phyloP scores from a whole-genome alignment of 2,888 invertebrate species.

The Drosophila atripex region DNA sequence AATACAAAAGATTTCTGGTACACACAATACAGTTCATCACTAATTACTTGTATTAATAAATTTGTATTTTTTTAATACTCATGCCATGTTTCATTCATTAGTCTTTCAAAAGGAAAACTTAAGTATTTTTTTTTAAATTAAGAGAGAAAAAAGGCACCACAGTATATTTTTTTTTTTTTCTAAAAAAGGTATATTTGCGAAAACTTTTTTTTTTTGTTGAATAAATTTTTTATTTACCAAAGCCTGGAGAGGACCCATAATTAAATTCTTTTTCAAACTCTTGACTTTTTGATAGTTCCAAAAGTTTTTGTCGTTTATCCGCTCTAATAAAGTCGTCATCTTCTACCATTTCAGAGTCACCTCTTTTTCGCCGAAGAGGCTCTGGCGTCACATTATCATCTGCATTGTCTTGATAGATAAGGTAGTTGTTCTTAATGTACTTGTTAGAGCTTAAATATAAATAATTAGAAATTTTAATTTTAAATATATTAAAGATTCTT shows the following conservation, averaged over 20 bases:
- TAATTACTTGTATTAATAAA: too few species aligned
- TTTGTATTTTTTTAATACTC: too few species aligned
- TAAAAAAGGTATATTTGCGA: too few species aligned
- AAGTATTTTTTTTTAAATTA: too few species aligned
- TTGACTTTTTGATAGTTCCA: slow-evolving; percentile 73
- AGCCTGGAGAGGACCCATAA: slow-evolving; percentile 82
- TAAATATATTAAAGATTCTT: slow-evolving; percentile 4
- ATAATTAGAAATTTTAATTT: background rate
- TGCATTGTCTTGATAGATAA: slow-evolving; percentile 55
- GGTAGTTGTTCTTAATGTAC: slow-evolving; percentile 75
- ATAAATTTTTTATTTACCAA: slow-evolving; percentile 60
- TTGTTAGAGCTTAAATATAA: slow-evolving; percentile 76
- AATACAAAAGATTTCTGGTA: too few species aligned
- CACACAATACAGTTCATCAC: too few species aligned
- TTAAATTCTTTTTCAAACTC: slow-evolving; percentile 81
- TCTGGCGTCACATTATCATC: slow-evolving; percentile 61
- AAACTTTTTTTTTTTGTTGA: too few species aligned
- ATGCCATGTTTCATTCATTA: too few species aligned
- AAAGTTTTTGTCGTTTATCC: slow-evolving; percentile 80
- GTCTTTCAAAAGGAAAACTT: too few species aligned
- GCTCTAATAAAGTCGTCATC: slow-evolving; percentile 82
- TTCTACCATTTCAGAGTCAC: slow-evolving; percentile 81
- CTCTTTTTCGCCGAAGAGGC: slow-evolving; percentile 71
- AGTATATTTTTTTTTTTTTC: too few species aligned
- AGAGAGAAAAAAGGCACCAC: too few species aligned